phyloP scores from a whole-genome alignment of 2,888 invertebrate genomes.

The Drosophila peninsularis region DNA sequence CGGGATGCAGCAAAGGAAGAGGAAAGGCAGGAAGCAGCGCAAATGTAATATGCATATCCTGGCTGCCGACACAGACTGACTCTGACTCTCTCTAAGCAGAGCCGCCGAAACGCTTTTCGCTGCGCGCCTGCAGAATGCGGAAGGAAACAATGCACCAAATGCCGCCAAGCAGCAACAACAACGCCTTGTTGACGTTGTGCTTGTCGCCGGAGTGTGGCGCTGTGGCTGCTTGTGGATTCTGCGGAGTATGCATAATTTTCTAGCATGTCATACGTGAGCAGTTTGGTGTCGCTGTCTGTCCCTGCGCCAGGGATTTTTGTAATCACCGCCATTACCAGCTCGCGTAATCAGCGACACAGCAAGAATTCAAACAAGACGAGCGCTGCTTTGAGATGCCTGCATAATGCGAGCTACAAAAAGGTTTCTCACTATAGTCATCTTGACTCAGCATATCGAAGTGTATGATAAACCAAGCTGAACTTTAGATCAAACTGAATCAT shows the following conservation, averaged over 20 bases:
- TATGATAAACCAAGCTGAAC: neutral
- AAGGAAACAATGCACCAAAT: conserved; percentile 78
- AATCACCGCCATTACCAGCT: conserved; percentile 77
- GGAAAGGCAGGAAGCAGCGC: conserved; percentile 43
- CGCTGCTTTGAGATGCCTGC: conserved; percentile 22
- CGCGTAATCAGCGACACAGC: conserved; percentile 74
- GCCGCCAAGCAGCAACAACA: conserved; percentile 45
- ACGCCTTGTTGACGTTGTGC: conserved; percentile 13
- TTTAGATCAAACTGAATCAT: neutral
- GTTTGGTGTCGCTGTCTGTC: conserved; percentile 35
- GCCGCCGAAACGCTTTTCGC: conserved; percentile 63
- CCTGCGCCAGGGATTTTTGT: conserved; percentile 55
- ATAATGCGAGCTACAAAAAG: conserved; percentile 21
- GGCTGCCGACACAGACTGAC: conserved; percentile 36
- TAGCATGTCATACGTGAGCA: conserved; percentile 69
- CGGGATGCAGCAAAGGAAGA: conserved; percentile 15
- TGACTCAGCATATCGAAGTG: neutral
- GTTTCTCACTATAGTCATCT: neutral
- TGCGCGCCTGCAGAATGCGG: conserved; percentile 53
- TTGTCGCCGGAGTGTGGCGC: conserved; percentile 18
- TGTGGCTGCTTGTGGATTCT: conserved; percentile 41
- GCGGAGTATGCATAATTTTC: conserved; percentile 76
- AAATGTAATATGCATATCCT: conserved; percentile 77
- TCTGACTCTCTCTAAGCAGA: conserved; percentile 8
- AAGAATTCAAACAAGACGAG: conserved; percentile 54